Conservation (phyloP, 1,140 invertebrate genomes). For the Drosophila erecta region DNA sequence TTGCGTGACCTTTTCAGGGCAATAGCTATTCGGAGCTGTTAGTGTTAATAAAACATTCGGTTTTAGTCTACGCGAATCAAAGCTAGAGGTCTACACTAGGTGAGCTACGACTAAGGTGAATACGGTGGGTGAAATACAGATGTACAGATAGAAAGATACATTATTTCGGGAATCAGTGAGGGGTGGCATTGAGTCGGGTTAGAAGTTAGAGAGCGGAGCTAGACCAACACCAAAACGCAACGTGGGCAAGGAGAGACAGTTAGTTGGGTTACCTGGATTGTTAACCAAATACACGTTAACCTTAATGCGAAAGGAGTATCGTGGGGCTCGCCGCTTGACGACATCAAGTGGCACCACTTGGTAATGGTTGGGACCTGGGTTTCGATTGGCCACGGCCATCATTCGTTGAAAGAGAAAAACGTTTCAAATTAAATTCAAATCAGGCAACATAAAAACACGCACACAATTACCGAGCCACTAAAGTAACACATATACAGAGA, state of each 20-base stretch:
- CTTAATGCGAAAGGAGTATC: conserved; percentile 83
- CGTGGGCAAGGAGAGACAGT: conserved; percentile 25
- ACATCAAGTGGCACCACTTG: conserved; percentile 80
- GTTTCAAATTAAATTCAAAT: conserved; percentile 59
- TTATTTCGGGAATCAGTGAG: conserved; percentile 16
- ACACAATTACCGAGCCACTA: conserved; percentile 32
- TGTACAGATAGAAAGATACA: conserved; percentile 5
- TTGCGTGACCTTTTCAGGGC: conserved; percentile 87
- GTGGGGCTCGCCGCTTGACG: conserved; percentile 75
- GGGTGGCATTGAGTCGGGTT: conserved; percentile 3
- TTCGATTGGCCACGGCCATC: conserved; percentile 29
- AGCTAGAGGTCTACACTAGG: conserved; percentile 24
- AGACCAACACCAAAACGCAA: conserved; percentile 36
- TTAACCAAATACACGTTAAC: conserved; percentile 76
- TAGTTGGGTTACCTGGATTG: conserved; percentile 83
- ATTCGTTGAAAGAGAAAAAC: conserved; percentile 50
- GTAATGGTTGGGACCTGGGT: conserved; percentile 76
- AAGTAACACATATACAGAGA: conserved; percentile 17
- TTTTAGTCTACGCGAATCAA: conserved; percentile 47
- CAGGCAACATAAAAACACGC: conserved; percentile 21
- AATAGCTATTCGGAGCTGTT: conserved; percentile 86
- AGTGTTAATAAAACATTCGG: conserved; percentile 80
- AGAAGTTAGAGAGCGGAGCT: conserved; percentile 1
- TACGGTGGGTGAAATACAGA: conserved; percentile 27
- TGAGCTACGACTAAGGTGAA: conserved; percentile 45